These are phyloP conservation scores for Heliconius hortense DNA, from an alignment of 2,888 invertebrate species.

Conservation along the genomic window DNA sequence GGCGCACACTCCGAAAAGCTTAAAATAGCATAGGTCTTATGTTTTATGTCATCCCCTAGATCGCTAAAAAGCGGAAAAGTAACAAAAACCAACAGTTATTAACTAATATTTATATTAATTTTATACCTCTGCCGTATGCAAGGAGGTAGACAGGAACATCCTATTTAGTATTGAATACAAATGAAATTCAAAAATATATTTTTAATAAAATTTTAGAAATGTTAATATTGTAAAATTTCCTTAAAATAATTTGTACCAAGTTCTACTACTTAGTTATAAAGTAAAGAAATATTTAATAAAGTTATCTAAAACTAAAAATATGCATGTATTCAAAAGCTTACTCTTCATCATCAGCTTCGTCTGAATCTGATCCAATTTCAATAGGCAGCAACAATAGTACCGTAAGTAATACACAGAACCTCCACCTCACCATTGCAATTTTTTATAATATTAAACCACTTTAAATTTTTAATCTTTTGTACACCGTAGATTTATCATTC, in stretches of 20 bases:
- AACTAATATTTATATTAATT: no score
- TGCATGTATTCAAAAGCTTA: conserved; percentile 51
- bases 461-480: conserved; percentile 48
- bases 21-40: no score
- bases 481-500: conserved; percentile 73
- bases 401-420: conserved; percentile 62
- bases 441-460: conserved; percentile 44
- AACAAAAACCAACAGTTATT: no score
- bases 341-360: conserved; percentile 65
- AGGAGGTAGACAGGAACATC: neutral
- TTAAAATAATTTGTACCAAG: neutral
- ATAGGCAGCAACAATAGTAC: conserved; percentile 63
- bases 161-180: neutral
- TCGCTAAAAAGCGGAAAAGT: no score
- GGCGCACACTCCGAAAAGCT: no score
- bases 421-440: conserved; percentile 70
- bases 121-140: neutral
- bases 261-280: neutral
- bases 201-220: no score
- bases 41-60: no score
- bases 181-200: neutral
- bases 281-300: no score
- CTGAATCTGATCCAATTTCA: conserved; percentile 53
- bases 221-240: no score
- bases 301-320: neutral